Evolutionary conservation across 2,888 invertebrate genomes (phyloP).

Genomic region (Meiosimyza platycephala): DNA sequence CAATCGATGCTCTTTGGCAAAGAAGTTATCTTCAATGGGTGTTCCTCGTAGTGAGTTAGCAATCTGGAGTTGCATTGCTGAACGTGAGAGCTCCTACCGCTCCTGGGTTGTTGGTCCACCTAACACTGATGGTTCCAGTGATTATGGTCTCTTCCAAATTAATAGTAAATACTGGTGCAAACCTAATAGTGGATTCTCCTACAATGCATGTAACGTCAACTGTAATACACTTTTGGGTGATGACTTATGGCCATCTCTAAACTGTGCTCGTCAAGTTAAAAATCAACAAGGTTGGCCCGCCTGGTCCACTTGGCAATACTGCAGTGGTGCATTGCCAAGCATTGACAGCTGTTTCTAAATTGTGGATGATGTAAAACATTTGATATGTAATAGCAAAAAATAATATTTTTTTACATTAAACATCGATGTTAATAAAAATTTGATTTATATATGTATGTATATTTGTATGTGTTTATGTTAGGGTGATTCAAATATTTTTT

Average conservation of each 20-base stretch:
- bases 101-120: conserved; percentile 66
- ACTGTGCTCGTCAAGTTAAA: conserved; percentile 55
- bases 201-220: conserved; percentile 54
- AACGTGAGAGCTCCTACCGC: conserved; percentile 59
- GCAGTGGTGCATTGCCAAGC: conserved; percentile 52
- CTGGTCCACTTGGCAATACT: conserved; percentile 59
- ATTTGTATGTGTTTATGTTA: too few relatives aligned
- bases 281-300: conserved; percentile 59
- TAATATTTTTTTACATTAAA: too few relatives aligned
- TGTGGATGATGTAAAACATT: too few relatives aligned
- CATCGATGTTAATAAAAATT: too few relatives aligned
- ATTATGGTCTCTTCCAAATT: conserved; percentile 63
- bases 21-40: conserved; percentile 53
- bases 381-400: too few relatives aligned
- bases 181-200: conserved; percentile 47
- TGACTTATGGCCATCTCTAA: conserved; percentile 53
- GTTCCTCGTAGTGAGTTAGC: conserved; percentile 52
- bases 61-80: conserved; percentile 57
- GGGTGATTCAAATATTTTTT: too few relatives aligned
- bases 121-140: conserved; percentile 67
- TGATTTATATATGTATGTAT: too few relatives aligned
- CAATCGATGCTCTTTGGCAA: conserved; percentile 55
- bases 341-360: conserved; percentile 57
- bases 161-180: conserved; percentile 56
- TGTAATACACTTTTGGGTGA: conserved; percentile 57